These are phyloP conservation scores for Parascotia fuliginaria DNA, from an alignment of 2,888 invertebrate genomes.

Conservation along the genomic window DNA sequence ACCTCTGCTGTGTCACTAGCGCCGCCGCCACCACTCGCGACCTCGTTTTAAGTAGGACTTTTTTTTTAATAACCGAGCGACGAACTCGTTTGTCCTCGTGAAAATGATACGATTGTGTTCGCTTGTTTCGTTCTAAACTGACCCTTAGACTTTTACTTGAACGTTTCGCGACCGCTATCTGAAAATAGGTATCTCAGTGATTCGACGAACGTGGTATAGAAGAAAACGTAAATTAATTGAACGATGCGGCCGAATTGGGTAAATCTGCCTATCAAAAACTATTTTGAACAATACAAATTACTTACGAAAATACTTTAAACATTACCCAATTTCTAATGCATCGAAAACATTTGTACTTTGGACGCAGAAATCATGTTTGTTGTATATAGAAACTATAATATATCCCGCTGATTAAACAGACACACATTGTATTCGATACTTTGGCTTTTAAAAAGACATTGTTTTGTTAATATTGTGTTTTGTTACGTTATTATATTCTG, in stretches of 20 bases:
- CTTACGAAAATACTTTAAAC: no score
- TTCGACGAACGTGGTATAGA: conserved; percentile 1
- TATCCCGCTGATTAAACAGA: not conserved
- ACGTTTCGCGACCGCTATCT: not conserved
- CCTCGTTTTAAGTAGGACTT: conserved; percentile 4
- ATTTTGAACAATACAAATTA: not conserved
- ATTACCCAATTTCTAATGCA: no score
- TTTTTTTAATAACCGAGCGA: not conserved
- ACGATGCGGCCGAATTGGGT: not conserved
- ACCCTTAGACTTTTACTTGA: not conserved
- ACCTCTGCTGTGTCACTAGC: conserved; percentile 66
- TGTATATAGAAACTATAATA: conserved; percentile 1
- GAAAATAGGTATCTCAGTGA: not conserved
- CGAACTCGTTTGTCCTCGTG: no score
- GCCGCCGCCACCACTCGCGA: conserved; percentile 44
- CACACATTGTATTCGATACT: not conserved
- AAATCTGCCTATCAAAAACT: not conserved
- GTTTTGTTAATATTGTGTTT: not conserved
- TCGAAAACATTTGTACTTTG: not conserved
- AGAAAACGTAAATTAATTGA: not conserved
- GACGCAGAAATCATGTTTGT: not conserved
- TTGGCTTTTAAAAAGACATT: conserved; percentile 3
- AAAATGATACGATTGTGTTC: not conserved
- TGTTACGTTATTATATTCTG: not conserved
- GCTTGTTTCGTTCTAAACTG: not conserved